phyloP scores from a whole-genome alignment of 2,888 invertebrate species.

The Liposcelis brunnea region DNA sequence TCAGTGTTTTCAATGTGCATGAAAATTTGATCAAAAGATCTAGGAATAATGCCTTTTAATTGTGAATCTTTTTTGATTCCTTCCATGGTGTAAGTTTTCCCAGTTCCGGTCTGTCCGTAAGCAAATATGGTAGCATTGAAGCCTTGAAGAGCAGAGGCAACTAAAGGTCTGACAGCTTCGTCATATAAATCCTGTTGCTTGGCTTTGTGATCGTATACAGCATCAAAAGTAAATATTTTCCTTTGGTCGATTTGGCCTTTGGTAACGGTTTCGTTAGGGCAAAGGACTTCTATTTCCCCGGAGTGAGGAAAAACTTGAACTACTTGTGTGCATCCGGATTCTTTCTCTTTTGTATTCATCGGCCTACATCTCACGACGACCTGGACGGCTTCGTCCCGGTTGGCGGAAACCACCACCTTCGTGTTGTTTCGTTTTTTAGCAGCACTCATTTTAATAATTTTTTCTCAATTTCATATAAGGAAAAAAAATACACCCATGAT shows the following conservation, averaged over 20 bases:
- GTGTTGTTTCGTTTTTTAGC: too few relatives aligned
- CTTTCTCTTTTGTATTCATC: conserved; percentile 67
- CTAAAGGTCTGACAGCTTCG: conserved; percentile 86
- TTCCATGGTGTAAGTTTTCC: conserved; percentile 61
- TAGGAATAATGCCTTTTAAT: conserved; percentile 59
- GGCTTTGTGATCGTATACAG: conserved; percentile 84
- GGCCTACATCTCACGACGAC: conserved; percentile 96
- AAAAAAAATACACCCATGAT: too few relatives aligned
- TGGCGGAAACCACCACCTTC: too few relatives aligned
- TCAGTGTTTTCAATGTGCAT: conserved; percentile 79
- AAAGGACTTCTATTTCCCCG: conserved; percentile 4
- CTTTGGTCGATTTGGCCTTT: conserved; percentile 21
- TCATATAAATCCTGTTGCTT: conserved; percentile 87
- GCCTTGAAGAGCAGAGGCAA: conserved; percentile 87
- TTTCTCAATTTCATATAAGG: too few relatives aligned
- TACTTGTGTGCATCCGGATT: conserved; percentile 6
- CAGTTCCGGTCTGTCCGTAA: conserved; percentile 96
- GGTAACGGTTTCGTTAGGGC: conserved; percentile 1
- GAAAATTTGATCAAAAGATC: conserved; percentile 96
- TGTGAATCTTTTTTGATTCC: conserved; percentile 26
- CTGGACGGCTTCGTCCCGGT: conserved; percentile 69
- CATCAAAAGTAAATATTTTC: conserved; percentile 94
- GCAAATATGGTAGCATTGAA: conserved; percentile 99
- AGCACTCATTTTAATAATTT: too few relatives aligned
- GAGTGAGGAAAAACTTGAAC: conserved; percentile 2